These are phyloP conservation scores for Pyrrhosoma nymphula DNA, from an alignment of 2,888 invertebrate genomes.

Conservation along the genomic window DNA sequence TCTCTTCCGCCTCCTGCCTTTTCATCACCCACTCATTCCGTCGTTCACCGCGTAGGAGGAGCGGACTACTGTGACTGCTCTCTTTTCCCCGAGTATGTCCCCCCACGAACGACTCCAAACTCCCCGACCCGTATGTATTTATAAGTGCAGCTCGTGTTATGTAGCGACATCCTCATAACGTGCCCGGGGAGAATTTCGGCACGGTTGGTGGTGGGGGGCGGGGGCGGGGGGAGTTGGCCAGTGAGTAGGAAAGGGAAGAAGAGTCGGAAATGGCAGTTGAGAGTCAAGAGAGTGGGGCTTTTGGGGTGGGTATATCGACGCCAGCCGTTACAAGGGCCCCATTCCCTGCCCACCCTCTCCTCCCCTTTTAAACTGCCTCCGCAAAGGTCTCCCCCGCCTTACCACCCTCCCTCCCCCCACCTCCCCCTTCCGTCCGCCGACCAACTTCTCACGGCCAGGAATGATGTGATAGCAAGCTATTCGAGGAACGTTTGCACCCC, in stretches of 20 bases:
- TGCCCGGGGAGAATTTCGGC: not conserved
- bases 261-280: not conserved
- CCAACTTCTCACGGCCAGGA: slow-evolving; percentile 40
- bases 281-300: not conserved
- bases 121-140: not conserved
- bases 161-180: slow-evolving; percentile 18
- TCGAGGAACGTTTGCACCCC: slow-evolving; percentile 32
- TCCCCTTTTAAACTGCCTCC: not conserved
- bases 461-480: slow-evolving; percentile 48
- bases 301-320: not conserved
- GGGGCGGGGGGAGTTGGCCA: not conserved
- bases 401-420: not conserved
- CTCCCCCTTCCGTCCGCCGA: not conserved
- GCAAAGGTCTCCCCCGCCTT: not conserved
- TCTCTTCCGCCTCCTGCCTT: not conserved
- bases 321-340: not conserved
- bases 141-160: not conserved
- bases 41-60: not conserved
- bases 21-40: not conserved
- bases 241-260: not conserved
- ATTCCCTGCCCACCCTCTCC: not conserved
- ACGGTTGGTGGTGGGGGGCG: too few relatives aligned
- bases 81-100: not conserved
- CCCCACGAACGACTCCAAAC: not conserved
- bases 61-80: not conserved